A percentile compares a stretch with the other conserved stretches of the same genome.
phyloP scores from a whole-genome alignment of 2,888 invertebrate species.

The Beris morrisii region DNA sequence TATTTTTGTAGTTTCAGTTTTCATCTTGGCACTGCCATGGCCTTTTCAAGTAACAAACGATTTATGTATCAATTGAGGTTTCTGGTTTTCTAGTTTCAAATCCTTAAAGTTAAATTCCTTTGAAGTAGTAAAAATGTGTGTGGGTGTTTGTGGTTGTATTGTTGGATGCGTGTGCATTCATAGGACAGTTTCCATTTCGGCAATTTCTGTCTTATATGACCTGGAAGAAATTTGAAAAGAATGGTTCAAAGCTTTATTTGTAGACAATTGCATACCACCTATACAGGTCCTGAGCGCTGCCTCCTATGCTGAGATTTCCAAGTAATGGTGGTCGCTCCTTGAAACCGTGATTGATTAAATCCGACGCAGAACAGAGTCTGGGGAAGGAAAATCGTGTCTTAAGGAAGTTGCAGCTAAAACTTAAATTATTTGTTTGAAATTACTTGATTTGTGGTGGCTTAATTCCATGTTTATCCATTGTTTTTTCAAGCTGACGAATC shows the following conservation, averaged over 20 bases:
- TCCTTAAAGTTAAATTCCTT: background rate
- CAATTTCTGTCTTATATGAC: slow-evolving; percentile 71
- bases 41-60: background rate
- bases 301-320: slow-evolving; percentile 56
- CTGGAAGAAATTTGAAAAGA: slow-evolving; percentile 43
- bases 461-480: slow-evolving; percentile 80
- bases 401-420: background rate
- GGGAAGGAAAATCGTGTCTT: background rate
- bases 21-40: background rate
- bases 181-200: slow-evolving; percentile 93
- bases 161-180: slow-evolving; percentile 57
- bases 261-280: slow-evolving; percentile 52
- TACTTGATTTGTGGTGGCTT: slow-evolving; percentile 73
- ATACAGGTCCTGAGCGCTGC: slow-evolving; percentile 58
- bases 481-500: slow-evolving; percentile 83
- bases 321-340: slow-evolving; percentile 61
- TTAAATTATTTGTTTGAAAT: slow-evolving; percentile 39
- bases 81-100: background rate
- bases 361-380: slow-evolving; percentile 65
- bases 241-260: background rate
- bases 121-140: slow-evolving; percentile 13
- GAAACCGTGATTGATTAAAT: slow-evolving; percentile 60
- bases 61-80: background rate
- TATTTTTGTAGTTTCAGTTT: background rate
- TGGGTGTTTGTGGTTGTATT: background rate